A percentile compares a stretch with the other conserved stretches of the same genome.
phyloP scores from a whole-genome alignment of 2,888 invertebrate species.

The Spilosoma lubricipeda region DNA sequence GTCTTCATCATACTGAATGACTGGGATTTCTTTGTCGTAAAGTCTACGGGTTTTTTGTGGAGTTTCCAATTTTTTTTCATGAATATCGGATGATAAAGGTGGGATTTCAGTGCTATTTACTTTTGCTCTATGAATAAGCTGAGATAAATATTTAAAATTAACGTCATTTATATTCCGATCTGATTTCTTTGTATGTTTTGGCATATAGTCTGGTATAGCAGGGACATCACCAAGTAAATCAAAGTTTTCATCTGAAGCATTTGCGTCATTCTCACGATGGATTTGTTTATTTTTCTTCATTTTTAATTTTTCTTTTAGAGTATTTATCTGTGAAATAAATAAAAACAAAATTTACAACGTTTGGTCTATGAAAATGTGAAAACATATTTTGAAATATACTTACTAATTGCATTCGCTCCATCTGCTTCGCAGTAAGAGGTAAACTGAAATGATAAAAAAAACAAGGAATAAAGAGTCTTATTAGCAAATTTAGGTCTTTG shows the following conservation, averaged over 20 bases:
- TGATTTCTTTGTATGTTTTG: conserved; percentile 12
- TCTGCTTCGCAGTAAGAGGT: conserved; percentile 2
- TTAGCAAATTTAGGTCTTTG: background rate
- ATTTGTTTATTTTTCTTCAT: conserved; percentile 44
- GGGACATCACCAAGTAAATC: conserved; percentile 31
- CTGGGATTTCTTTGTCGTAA: conserved; percentile 39
- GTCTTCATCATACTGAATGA: conserved; percentile 18
- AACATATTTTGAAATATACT: background rate
- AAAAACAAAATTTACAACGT: background rate
- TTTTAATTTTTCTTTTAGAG: conserved; percentile 53
- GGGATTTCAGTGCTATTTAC: conserved; percentile 52
- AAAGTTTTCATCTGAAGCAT: conserved; percentile 35
- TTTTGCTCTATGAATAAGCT: conserved; percentile 73
- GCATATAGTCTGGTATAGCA: conserved; percentile 27
- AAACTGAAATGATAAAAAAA: conserved; percentile 10
- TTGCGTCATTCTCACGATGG: conserved; percentile 6
- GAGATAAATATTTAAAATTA: conserved; percentile 76
- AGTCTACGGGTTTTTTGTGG: conserved; percentile 37
- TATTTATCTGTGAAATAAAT: conserved; percentile 52
- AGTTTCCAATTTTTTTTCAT: conserved; percentile 20
- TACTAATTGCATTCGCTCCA: conserved; percentile 15
- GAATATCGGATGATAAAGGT: conserved; percentile 16
- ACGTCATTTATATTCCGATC: conserved; percentile 56
- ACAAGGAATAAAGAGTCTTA: background rate
- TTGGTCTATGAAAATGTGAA: background rate